Base-by-base conservation (phyloP, 2,888 invertebrate genomes). In the Leucozona laternaria region DNA sequence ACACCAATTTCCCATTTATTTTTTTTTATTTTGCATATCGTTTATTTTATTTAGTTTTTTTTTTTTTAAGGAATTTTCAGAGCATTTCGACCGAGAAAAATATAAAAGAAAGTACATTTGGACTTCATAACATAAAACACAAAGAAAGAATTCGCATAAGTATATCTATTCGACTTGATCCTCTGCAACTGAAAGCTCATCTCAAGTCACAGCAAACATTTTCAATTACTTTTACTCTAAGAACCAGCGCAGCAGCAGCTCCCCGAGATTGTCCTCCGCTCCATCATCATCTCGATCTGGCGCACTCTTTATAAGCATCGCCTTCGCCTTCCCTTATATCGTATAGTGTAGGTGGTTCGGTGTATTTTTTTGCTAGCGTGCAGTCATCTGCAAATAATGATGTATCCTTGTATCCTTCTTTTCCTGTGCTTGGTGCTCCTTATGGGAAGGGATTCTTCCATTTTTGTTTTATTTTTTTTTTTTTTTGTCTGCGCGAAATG, bases 321-420 rank as follows among this genome's bases (percentile, higher is more conserved):
- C 45, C 64, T 64, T 45, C n/a, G n/a, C n/a, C n/a, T n/a, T n/a
- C n/a, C n/a, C n/a, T n/a, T n/a, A n/a, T n/a, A 17, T 62, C 28
- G 43, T 28, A 11, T 15, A 48, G 66, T 55, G 57, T 68, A 55
- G 31, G 31, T 31, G 66, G 84, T 76, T 60, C 34, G 55, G 77
- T 73, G 77, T 45, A 11, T 45, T 28, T 75, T 71, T 75, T 76
- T 71, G 64, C 81, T 48, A 64, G 70, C 70, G 71, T 86, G 86
- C 82, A 82, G 86, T 86, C 86, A 79, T 82, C 81, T 86, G 86
- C 78, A 78, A 82, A 86, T 86, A 86, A 86, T 86, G 82, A 86
- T 82, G 82, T 86, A 86, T 86, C 76, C 72, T 68, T 72, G 79
- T 66, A 79, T 80, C 78, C 81, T 64, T 66, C 68, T 68, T 68